A percentile compares a stretch with the other conserved stretches of the same genome.
These are phyloP conservation scores for Callospermophilus lateralis DNA, from an alignment of 2,113 vertebrate genomes.

Conservation along the genomic window DNA sequence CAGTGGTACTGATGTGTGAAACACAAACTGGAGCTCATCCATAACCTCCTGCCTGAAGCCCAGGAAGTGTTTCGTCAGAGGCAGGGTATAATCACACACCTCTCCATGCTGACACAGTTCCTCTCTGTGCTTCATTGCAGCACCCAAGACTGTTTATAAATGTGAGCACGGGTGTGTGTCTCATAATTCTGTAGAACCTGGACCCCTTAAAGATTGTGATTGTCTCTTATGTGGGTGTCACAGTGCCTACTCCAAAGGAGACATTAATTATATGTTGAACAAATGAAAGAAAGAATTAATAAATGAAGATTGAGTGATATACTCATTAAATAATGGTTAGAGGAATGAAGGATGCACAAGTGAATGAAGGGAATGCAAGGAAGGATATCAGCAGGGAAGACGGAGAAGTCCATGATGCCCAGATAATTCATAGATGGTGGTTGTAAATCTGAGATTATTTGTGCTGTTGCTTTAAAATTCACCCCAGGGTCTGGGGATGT, in stretches of 20 bases:
- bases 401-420: background rate
- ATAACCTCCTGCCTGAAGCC: background rate
- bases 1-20: background rate
- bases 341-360: background rate
- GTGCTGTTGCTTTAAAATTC: background rate
- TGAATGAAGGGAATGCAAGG: background rate
- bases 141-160: no score
- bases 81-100: background rate
- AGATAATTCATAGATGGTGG: fast-evolving
- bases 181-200: fast-evolving
- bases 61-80: background rate
- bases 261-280: background rate
- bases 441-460: background rate
- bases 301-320: background rate
- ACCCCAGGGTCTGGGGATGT: background rate
- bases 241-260: background rate
- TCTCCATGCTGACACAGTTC: fast-evolving
- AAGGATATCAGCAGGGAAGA: background rate
- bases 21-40: background rate
- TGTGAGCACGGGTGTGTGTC: fast-evolving
- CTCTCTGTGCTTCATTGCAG: background rate
- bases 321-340: background rate
- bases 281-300: background rate
- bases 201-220: background rate
- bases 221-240: fast-evolving